phyloP scores from a whole-genome alignment of 2,888 invertebrate genomes.

The Tetheella fluctuosa region DNA sequence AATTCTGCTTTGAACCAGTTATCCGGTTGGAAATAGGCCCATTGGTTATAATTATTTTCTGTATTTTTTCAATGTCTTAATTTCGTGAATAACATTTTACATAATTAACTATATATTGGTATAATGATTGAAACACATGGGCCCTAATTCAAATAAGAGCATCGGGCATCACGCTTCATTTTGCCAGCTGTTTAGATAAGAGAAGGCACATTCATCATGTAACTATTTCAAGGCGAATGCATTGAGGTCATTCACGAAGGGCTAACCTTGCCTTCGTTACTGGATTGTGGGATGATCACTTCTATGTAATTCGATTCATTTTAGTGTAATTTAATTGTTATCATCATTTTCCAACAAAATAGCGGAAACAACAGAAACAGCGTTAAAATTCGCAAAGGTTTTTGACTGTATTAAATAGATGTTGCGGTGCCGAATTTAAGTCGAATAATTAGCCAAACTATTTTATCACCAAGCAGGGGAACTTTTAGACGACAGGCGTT shows the following conservation, averaged over 20 bases:
- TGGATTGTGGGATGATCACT: constrained; percentile 64
- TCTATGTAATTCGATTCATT: constrained; percentile 25
- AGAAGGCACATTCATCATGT: constrained; percentile 71
- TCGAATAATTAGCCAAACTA: constrained; percentile 65
- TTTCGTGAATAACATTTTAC: too few species aligned
- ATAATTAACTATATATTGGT: too few species aligned
- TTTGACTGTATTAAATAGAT: constrained; percentile 70
- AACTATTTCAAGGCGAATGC: constrained; percentile 81
- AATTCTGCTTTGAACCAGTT: constrained; percentile 40
- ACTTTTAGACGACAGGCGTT: constrained; percentile 23
- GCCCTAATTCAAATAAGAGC: not conserved
- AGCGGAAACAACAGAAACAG: constrained; percentile 23
- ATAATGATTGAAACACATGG: not conserved
- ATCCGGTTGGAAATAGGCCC: constrained; percentile 34
- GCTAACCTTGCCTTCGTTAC: constrained; percentile 74
- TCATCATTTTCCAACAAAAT: constrained; percentile 21
- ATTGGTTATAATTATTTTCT: too few species aligned
- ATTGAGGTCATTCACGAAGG: constrained; percentile 79
- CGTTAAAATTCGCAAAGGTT: constrained; percentile 62
- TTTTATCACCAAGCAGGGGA: constrained; percentile 48
- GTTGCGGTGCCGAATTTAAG: constrained; percentile 64
- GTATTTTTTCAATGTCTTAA: too few species aligned
- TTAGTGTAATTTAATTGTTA: not conserved
- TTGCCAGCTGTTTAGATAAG: constrained; percentile 67
- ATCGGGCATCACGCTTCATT: constrained; percentile 34